phyloP scores from a whole-genome alignment of 2,888 invertebrate species.

The Philereme vetulata region DNA sequence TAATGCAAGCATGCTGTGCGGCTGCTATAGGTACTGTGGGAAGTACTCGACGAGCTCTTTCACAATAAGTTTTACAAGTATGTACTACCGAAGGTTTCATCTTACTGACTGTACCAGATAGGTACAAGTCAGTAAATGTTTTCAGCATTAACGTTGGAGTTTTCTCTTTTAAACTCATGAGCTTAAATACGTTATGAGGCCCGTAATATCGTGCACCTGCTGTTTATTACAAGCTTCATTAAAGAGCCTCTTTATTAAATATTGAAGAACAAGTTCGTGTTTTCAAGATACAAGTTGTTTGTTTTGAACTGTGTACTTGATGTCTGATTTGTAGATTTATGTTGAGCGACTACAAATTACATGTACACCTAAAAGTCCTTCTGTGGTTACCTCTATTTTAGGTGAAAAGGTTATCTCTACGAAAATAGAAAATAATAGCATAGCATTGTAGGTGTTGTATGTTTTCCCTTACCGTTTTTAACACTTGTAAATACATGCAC shows the following conservation, averaged over 20 bases:
- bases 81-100: background rate
- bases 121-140: conserved; percentile 4
- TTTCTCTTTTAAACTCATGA: conserved; percentile 24
- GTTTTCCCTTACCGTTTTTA: too few relatives aligned
- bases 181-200: conserved; percentile 27
- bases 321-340: background rate
- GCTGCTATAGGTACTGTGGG: too few relatives aligned
- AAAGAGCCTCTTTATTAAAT: conserved; percentile 13
- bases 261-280: conserved; percentile 15
- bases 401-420: too few relatives aligned
- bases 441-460: too few relatives aligned
- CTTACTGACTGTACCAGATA: background rate
- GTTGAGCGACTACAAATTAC: background rate
- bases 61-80: too few relatives aligned
- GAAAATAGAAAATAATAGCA: too few relatives aligned
- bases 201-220: conserved; percentile 27
- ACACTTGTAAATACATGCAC: too few relatives aligned
- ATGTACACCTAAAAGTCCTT: too few relatives aligned
- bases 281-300: conserved; percentile 5
- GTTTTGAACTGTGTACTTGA: background rate
- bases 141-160: conserved; percentile 12
- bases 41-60: too few relatives aligned
- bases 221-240: conserved; percentile 29
- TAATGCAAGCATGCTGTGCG: too few relatives aligned
- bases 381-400: too few relatives aligned